These are phyloP conservation scores for Rhea americana DNA, from an alignment of 2,113 vertebrate species.

Conservation along the genomic window DNA sequence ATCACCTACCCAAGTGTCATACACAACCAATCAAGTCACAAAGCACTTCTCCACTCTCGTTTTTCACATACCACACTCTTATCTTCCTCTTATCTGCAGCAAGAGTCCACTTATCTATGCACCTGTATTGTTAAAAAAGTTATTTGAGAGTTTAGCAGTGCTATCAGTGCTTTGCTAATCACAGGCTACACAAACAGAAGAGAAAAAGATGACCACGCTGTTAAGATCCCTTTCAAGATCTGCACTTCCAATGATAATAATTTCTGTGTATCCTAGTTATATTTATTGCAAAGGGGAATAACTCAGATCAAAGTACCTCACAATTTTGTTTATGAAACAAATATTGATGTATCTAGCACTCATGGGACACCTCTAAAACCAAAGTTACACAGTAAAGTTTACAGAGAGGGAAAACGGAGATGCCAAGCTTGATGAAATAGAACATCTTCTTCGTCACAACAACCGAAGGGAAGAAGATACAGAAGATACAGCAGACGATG, in stretches of 20 bases:
- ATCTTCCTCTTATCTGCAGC: constrained; percentile 25
- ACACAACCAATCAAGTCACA: background rate
- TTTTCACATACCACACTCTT: constrained; percentile 20
- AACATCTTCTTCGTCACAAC: background rate
- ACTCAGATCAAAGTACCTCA: background rate
- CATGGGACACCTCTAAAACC: background rate
- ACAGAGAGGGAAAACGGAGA: background rate
- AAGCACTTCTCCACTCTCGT: constrained; percentile 27
- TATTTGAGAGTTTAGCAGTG: background rate
- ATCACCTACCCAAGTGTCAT: background rate
- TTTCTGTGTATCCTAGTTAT: background rate
- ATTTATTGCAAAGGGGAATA: background rate
- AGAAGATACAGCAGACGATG: too few species aligned
- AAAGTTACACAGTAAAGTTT: background rate
- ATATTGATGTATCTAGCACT: background rate
- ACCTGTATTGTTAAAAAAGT: background rate
- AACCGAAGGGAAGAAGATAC: background rate
- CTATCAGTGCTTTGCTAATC: background rate
- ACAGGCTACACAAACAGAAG: background rate
- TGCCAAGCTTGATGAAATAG: background rate
- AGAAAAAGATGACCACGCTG: background rate
- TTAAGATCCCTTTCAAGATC: background rate
- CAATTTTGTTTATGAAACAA: background rate
- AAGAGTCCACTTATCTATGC: background rate
- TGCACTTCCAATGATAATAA: background rate